Conservation (phyloP, 1,140 invertebrate genomes). For the Ceratina australensis region DNA sequence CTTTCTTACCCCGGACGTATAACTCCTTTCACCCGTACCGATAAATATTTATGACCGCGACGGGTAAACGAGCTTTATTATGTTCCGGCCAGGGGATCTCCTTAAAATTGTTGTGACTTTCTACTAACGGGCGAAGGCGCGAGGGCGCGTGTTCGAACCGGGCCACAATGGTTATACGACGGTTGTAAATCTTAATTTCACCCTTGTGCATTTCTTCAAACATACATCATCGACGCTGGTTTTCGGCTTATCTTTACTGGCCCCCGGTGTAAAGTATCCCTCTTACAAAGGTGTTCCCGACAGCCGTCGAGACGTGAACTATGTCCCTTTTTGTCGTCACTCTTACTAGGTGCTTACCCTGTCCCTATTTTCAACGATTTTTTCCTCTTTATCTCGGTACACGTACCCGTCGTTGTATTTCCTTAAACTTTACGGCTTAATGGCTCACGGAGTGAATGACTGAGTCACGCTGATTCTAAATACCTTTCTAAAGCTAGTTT, state of each 20-base stretch:
- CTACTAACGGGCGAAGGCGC: constrained; percentile 10
- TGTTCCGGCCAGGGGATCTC: constrained; percentile 40
- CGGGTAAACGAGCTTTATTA: constrained; percentile 53
- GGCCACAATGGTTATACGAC: constrained; percentile 56
- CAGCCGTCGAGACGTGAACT: constrained; percentile 28
- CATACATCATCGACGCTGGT: constrained; percentile 52
- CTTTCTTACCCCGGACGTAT: constrained; percentile 9
- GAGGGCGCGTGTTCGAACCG: constrained; percentile 15
- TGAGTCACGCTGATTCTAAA: not conserved
- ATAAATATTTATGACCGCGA: constrained; percentile 59
- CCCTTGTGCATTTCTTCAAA: constrained; percentile 48
- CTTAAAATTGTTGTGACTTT: constrained; percentile 46
- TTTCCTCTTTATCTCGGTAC: not conserved
- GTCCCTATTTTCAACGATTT: not conserved
- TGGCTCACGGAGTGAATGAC: not conserved
- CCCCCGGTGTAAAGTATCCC: constrained; percentile 27
- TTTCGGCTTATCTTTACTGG: constrained; percentile 60
- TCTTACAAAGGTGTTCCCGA: constrained; percentile 47
- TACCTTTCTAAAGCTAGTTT: not conserved
- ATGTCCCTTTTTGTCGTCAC: constrained; percentile 39
- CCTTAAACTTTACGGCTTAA: not conserved
- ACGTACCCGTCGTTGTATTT: not conserved
- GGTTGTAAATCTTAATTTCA: constrained; percentile 63
- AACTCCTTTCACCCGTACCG: constrained; percentile 34
- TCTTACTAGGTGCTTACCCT: not conserved